Percentiles rank a stretch among this genome's conserved stretches.
These are phyloP conservation scores for Stenurella melanura DNA, from an alignment of 2,888 invertebrate genomes.

Conservation along the genomic window DNA sequence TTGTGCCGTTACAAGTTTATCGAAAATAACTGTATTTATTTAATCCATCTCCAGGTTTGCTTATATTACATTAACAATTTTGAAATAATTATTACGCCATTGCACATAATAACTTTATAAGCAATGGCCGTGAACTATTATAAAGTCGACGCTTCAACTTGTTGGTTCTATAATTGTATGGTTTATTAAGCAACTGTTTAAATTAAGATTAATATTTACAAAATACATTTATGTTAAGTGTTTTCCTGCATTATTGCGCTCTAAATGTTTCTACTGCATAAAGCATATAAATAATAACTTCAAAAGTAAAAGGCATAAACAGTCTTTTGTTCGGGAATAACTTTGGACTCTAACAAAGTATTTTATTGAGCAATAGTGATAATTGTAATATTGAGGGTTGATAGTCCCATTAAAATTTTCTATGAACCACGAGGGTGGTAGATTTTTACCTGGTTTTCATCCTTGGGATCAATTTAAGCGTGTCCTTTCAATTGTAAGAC, in stretches of 20 bases:
- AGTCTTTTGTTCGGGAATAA: background rate
- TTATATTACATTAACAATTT: slow-evolving; percentile 7
- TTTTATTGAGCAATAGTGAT: slow-evolving; percentile 20
- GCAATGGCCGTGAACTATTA: slow-evolving; percentile 16
- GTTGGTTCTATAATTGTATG: background rate
- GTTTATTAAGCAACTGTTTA: slow-evolving; percentile 5
- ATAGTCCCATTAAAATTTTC: slow-evolving; percentile 18
- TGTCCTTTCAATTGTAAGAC: slow-evolving; percentile 31
- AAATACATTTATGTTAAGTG: background rate
- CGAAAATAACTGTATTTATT: background rate
- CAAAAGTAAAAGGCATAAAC: slow-evolving; percentile 17
- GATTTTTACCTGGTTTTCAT: slow-evolving; percentile 26
- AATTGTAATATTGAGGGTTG: slow-evolving; percentile 15
- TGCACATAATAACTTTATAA: background rate
- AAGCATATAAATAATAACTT: background rate
- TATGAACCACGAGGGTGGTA: slow-evolving; percentile 1
- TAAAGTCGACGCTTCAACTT: background rate
- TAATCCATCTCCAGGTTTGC: too few species aligned
- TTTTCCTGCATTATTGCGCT: background rate
- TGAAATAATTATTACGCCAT: slow-evolving; percentile 5
- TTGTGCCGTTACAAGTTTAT: background rate
- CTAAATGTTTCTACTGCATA: background rate
- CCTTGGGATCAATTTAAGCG: slow-evolving; percentile 38
- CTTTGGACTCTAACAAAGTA: background rate
- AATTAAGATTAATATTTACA: slow-evolving; percentile 9